phyloP scores from a whole-genome alignment of 2,113 vertebrate species.

The Piaya cayana region DNA sequence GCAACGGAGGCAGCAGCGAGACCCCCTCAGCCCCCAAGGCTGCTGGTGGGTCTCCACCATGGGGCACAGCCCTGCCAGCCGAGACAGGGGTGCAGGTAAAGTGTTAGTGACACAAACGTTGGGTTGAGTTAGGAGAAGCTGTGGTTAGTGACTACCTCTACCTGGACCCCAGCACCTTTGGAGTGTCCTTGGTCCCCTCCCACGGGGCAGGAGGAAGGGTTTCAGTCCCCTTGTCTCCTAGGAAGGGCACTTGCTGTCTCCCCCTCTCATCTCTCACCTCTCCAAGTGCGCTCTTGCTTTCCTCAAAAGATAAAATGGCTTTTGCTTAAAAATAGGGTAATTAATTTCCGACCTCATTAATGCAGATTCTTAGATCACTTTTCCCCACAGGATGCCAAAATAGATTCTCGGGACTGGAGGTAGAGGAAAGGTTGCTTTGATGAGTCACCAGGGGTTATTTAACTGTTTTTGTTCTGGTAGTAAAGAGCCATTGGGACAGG shows the following conservation, averaged over 20 bases:
- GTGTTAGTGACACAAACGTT: accelerated
- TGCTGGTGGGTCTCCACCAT: accelerated
- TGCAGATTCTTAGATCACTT: constrained; percentile 48
- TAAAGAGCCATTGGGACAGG: background rate
- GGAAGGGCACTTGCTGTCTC: background rate
- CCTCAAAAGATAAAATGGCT: constrained; percentile 11
- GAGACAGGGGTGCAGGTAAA: accelerated
- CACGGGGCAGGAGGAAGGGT: background rate
- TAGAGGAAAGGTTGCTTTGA: constrained; percentile 58
- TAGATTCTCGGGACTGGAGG: constrained; percentile 48
- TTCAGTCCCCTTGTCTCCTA: accelerated
- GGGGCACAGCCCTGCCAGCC: background rate
- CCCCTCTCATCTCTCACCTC: background rate
- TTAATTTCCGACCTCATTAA: constrained; percentile 71
- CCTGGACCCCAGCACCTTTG: background rate
- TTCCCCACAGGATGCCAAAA: constrained; percentile 46
- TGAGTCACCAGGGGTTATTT: constrained; percentile 50
- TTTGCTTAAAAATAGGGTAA: constrained; percentile 59
- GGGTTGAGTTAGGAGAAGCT: background rate
- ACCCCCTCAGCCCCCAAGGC: background rate
- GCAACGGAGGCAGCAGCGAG: accelerated
- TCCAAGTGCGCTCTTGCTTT: background rate
- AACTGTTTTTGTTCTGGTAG: constrained; percentile 36
- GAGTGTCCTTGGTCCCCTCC: background rate
- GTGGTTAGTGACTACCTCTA: background rate